Conservation (phyloP, 2,888 invertebrate species). For the Drosophila kokeensis region DNA sequence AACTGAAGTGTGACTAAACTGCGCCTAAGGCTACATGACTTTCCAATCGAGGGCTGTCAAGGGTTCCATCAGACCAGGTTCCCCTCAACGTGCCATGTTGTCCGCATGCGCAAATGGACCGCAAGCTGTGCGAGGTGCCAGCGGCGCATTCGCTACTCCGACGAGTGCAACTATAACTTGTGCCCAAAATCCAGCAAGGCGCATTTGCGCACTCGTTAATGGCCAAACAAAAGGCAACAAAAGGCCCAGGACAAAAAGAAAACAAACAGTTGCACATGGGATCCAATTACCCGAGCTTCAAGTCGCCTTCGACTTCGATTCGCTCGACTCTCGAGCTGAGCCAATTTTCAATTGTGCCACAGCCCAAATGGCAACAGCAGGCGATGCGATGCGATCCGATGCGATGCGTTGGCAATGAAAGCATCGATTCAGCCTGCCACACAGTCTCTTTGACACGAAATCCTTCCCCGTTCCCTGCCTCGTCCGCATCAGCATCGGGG, state of each 20-base stretch:
- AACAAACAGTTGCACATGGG: conserved; percentile 75
- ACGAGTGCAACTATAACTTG: conserved; percentile 22
- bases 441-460: conserved; percentile 59
- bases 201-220: conserved; percentile 55
- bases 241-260: conserved; percentile 21
- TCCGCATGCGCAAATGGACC: conserved; percentile 49
- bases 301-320: conserved; percentile 13
- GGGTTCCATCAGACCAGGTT: neutral
- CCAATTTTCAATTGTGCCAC: conserved; percentile 74
- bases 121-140: conserved; percentile 65
- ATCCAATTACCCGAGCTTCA: conserved; percentile 68
- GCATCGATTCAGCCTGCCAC: conserved; percentile 37
- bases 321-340: conserved; percentile 41
- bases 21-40: conserved; percentile 57
- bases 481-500: conserved; percentile 19
- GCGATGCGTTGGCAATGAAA: conserved; percentile 31
- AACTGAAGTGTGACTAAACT: conserved; percentile 73
- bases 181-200: conserved; percentile 37
- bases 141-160: conserved; percentile 24
- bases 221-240: conserved; percentile 51
- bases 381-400: conserved; percentile 47
- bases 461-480: conserved; percentile 1
- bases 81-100: neutral
- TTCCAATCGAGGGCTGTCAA: conserved; percentile 2
- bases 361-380: conserved; percentile 71